Evolutionary conservation across 2,888 invertebrate genomes (phyloP).

Genomic region (Ophraella communa): DNA sequence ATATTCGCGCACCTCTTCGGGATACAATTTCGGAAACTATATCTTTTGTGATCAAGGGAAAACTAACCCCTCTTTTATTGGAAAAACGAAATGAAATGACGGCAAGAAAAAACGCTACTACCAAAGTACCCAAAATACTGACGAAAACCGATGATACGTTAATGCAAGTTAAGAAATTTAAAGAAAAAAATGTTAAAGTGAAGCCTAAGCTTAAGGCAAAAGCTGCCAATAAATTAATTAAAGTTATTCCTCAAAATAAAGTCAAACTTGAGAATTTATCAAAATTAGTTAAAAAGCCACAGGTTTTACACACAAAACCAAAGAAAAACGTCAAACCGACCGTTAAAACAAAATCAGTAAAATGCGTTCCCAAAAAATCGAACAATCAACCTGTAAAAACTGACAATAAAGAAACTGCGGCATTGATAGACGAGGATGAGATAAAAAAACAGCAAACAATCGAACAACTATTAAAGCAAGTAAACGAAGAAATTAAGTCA

Average conservation of each 20-base stretch:
- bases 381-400: slow-evolving; percentile 32
- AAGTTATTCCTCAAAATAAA: slow-evolving; percentile 24
- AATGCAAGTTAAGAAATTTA: slow-evolving; percentile 40
- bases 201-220: slow-evolving; percentile 45
- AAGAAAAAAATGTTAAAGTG: slow-evolving; percentile 31
- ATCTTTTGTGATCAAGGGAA: slow-evolving; percentile 57
- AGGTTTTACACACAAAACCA: slow-evolving; percentile 32
- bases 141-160: slow-evolving; percentile 15
- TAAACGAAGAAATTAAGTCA: slow-evolving; percentile 30
- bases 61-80: slow-evolving; percentile 50
- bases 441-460: slow-evolving; percentile 35
- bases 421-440: slow-evolving; percentile 39
- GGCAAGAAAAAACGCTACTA: slow-evolving; percentile 35
- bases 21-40: slow-evolving; percentile 57
- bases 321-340: slow-evolving; percentile 23
- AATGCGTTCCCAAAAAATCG: slow-evolving; percentile 42
- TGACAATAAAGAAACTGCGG: slow-evolving; percentile 46
- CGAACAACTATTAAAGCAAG: slow-evolving; percentile 28
- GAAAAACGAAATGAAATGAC: slow-evolving; percentile 38
- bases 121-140: slow-evolving; percentile 21
- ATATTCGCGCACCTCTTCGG: slow-evolving; percentile 44
- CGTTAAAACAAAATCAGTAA: slow-evolving; percentile 37
- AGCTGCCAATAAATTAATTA: slow-evolving; percentile 47
- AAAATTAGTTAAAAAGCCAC: slow-evolving; percentile 11
- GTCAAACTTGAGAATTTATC: slow-evolving; percentile 20